Percentiles rank a stretch among this genome's conserved stretches.
phyloP scores from a whole-genome alignment of 2,113 vertebrate species.

The Todiramphus saurophagus region DNA sequence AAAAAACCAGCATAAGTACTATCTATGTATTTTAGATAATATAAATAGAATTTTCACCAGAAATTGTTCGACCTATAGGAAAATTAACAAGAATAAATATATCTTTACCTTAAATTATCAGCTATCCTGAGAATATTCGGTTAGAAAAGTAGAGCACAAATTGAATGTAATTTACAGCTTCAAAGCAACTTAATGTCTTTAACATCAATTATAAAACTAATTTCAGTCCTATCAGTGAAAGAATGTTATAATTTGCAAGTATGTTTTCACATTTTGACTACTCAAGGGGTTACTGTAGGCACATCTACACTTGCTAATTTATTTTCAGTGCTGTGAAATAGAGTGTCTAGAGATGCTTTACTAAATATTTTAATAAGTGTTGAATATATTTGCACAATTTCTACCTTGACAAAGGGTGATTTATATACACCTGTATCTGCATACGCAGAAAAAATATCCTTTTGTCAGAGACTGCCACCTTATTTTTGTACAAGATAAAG shows the following conservation, averaged over 20 bases:
- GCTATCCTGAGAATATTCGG: neutral
- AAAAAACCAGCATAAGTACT: conserved; percentile 32
- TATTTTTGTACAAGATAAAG: neutral
- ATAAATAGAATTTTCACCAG: neutral
- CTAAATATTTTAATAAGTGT: conserved; percentile 50
- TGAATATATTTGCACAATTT: neutral
- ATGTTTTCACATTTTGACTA: neutral
- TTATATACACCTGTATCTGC: conserved; percentile 8
- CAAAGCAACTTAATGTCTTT: conserved; percentile 23
- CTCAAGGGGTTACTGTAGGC: neutral
- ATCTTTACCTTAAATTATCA: neutral
- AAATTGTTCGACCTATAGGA: neutral
- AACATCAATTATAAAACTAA: conserved; percentile 40
- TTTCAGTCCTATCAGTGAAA: conserved; percentile 35
- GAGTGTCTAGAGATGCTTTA: conserved; percentile 27
- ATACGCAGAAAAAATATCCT: neutral
- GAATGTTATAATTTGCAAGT: conserved; percentile 27
- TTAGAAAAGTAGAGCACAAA: neutral
- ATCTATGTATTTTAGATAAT: conserved; percentile 57
- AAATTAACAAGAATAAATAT: neutral
- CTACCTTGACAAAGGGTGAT: neutral
- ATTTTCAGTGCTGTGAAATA: neutral
- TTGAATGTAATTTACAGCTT: conserved; percentile 5
- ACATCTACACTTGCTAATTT: conserved; percentile 27
- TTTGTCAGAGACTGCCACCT: neutral